These are phyloP conservation scores for Sebastolobus altivelis DNA, from an alignment of 2,797 vertebrate genomes.

Conservation along the genomic window DNA sequence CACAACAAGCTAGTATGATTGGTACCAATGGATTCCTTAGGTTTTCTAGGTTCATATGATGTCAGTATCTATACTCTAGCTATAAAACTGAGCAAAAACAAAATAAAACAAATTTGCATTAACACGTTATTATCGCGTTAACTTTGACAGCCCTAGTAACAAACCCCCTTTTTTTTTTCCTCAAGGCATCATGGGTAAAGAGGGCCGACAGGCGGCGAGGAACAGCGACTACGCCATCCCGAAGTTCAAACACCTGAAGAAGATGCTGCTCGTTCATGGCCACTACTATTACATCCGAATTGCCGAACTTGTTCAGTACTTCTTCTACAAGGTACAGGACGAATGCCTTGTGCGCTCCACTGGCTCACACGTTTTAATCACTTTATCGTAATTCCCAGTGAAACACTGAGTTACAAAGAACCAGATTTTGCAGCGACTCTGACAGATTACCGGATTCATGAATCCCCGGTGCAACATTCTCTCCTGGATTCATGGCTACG, in stretches of 20 bases:
- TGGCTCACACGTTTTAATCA: conserved; percentile 59
- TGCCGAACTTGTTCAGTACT: conserved; percentile 98
- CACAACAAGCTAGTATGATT: no score
- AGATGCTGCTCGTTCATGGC: conserved; percentile 98
- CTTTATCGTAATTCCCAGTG: conserved; percentile 64
- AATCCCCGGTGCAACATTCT: conserved; percentile 63
- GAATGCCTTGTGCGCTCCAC: conserved; percentile 21
- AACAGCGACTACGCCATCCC: conserved; percentile 99
- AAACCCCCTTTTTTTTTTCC: background rate
- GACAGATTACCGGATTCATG: conserved; percentile 73
- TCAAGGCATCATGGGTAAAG: conserved; percentile 96
- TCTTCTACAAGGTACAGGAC: conserved; percentile 97
- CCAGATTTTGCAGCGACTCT: conserved; percentile 65
- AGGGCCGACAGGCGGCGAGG: conserved; percentile 97
- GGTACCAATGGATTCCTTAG: no score
- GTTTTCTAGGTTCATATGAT: no score
- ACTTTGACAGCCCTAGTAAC: no score
- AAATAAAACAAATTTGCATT: no score
- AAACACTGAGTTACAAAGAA: conserved; percentile 62
- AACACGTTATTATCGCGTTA: no score
- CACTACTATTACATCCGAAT: conserved; percentile 98
- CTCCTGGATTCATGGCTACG: conserved; percentile 65
- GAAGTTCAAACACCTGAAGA: conserved; percentile 98
- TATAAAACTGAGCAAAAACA: no score
- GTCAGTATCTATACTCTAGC: no score